These are phyloP conservation scores for Oostethus manadensis DNA, from an alignment of 2,113 vertebrate genomes.

Conservation along the genomic window DNA sequence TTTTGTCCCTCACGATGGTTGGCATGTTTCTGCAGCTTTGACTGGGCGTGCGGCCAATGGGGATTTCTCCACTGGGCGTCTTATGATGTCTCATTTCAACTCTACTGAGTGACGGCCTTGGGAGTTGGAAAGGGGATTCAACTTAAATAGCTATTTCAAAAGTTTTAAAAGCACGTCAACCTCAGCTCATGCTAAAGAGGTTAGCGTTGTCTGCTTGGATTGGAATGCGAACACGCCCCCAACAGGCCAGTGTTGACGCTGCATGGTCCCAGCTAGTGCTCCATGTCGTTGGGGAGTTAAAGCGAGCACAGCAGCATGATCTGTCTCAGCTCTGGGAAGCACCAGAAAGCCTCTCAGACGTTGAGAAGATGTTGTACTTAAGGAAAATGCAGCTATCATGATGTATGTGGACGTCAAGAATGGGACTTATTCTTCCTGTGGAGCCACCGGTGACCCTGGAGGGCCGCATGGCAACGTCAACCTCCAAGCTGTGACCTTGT, in stretches of 20 bases:
- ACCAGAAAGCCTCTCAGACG: slow-evolving; percentile 84
- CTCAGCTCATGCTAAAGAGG: not conserved
- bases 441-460: no score
- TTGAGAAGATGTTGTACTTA: slow-evolving; percentile 89
- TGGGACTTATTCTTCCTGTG: no score
- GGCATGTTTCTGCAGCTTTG: no score
- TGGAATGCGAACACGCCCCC: slow-evolving; percentile 16
- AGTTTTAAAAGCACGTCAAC: no score
- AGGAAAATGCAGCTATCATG: slow-evolving; percentile 57
- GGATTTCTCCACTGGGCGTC: no score
- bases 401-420: no score
- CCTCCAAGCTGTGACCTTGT: slow-evolving; percentile 81
- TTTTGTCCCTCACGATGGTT: no score
- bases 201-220: not conserved
- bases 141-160: not conserved
- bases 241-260: not conserved
- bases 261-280: slow-evolving; percentile 29
- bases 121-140: no score
- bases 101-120: no score
- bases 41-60: no score
- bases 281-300: slow-evolving; percentile 76
- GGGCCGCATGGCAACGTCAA: no score
- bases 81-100: no score
- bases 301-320: slow-evolving; percentile 91
- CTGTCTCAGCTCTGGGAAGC: slow-evolving; percentile 85